Evolutionary conservation across 1,140 invertebrate species (phyloP).

Genomic region (Pseudomyrmex pallidus): DNA sequence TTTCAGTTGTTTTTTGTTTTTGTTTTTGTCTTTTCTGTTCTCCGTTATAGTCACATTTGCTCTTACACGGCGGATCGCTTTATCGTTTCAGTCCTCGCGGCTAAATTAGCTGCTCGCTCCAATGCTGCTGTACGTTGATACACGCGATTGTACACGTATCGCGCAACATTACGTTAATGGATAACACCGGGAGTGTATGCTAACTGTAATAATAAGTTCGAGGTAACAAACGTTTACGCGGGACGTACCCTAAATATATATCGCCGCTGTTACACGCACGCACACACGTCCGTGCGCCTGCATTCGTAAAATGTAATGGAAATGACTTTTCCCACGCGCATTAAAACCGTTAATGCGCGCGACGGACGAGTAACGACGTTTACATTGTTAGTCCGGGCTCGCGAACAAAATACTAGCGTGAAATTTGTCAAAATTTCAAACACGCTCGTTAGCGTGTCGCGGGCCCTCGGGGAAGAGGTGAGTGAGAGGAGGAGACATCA

Average conservation of each 20-base stretch:
- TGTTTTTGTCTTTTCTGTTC: not conserved
- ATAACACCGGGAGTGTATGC: not conserved
- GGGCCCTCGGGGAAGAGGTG: not conserved
- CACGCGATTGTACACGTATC: not conserved
- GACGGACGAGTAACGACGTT: conserved; percentile 42
- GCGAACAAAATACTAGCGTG: not conserved
- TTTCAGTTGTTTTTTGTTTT: not conserved
- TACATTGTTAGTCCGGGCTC: conserved; percentile 33
- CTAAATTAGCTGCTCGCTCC: not conserved
- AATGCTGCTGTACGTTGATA: not conserved
- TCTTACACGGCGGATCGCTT: not conserved
- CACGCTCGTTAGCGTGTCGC: conserved; percentile 34
- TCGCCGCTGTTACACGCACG: not conserved
- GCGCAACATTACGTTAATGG: conserved; percentile 7
- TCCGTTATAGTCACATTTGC: not conserved
- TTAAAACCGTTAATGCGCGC: conserved; percentile 16
- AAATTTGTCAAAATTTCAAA: conserved; percentile 49
- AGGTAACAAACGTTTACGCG: conserved; percentile 18
- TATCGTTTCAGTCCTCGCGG: conserved; percentile 1
- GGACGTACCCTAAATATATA: not conserved
- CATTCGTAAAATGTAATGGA: conserved; percentile 2
- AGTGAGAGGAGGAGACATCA: too few species aligned
- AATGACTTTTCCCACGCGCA: conserved; percentile 9
- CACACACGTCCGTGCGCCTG: not conserved
- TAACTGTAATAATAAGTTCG: conserved; percentile 42